Base-by-base conservation (phyloP, 1,140 invertebrate genomes). In the Stegodyphus dumicola region DNA sequence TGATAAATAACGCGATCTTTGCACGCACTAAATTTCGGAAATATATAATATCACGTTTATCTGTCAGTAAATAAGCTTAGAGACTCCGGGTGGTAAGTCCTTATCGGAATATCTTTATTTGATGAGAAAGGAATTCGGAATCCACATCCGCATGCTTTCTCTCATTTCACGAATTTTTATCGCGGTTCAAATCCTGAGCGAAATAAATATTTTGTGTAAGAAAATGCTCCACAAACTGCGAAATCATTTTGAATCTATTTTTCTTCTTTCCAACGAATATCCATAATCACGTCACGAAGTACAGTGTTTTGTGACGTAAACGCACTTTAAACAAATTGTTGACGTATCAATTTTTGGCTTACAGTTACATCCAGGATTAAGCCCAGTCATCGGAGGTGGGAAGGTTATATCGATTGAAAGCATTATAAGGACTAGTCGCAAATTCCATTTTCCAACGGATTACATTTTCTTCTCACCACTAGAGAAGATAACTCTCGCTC, bases 401-500 rank as follows among this genome's bases (percentile, higher is more conserved):
- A 33, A 18, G 67, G n/a, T 67, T 48, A 48, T 60, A 80, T 80
- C 77, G 77, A 80, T 80, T 80, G 53, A 48, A 71, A 71, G 77
- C 52, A 33, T 71, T 65, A 74, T 74, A 66, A 66, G 56, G 51
- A 70, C 49, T 53, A 64, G 79, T 81, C 79, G 79, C 79, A 85
- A 85, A 85, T 85, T 85, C 73, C 73, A 65, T 77, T 85, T 85
- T 17, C 69, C 81, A 49, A 48, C 81, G 74, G 81, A 85, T 85
- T 85, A 56, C 73, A 85, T 85, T 83, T 83, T 74, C 54, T 71
- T 80, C 77, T 80, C 79, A 51, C 70, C 79, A 66, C 71, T 60
- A 74, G 60, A n/a, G 66, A 53, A 83, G 74, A 49, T 74, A 83
- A 83, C 79, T 83, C 52, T 51, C 81, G 81, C 81, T 85, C 81